Evolutionary conservation across 2,888 invertebrate genomes (phyloP).

Genomic region (Dryocosmus kuriphilus): DNA sequence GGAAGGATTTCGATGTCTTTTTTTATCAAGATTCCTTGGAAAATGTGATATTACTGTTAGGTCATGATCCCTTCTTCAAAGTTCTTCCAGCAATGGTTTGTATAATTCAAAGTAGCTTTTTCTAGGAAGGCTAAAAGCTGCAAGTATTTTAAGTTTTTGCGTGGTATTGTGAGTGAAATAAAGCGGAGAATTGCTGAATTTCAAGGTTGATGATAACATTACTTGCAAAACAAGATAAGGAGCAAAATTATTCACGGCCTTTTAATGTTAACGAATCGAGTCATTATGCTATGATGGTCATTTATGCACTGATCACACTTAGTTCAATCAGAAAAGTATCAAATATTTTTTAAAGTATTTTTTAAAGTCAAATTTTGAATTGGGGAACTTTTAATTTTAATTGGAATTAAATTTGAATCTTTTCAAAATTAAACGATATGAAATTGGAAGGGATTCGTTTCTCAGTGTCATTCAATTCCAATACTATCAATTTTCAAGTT

Average conservation of each 20-base stretch:
- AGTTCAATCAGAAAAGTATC: background rate
- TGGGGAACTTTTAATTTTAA: too few species aligned
- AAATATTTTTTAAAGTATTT: too few species aligned
- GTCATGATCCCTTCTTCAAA: constrained; percentile 83
- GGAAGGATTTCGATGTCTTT: constrained; percentile 71
- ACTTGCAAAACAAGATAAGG: background rate
- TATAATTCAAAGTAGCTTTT: constrained; percentile 86
- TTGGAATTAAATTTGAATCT: too few species aligned
- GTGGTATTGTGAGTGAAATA: background rate
- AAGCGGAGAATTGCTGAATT: background rate
- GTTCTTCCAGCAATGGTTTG: constrained; percentile 80
- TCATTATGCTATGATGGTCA: background rate
- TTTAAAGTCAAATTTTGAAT: too few species aligned
- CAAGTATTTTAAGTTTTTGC: constrained; percentile 79
- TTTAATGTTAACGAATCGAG: background rate
- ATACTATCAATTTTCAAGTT: too few species aligned
- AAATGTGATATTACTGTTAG: too few species aligned
- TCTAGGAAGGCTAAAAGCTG: constrained; percentile 83
- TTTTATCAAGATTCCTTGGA: constrained; percentile 68
- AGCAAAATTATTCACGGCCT: background rate
- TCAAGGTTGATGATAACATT: background rate
- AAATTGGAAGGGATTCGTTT: too few species aligned
- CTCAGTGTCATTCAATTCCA: too few species aligned
- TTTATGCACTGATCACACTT: background rate
- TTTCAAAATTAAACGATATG: too few species aligned